Evolutionary conservation across 2,888 invertebrate genomes (phyloP), one percentile per base, ranked within the genome.

Genomic region (Phymatocera aterrima): DNA sequence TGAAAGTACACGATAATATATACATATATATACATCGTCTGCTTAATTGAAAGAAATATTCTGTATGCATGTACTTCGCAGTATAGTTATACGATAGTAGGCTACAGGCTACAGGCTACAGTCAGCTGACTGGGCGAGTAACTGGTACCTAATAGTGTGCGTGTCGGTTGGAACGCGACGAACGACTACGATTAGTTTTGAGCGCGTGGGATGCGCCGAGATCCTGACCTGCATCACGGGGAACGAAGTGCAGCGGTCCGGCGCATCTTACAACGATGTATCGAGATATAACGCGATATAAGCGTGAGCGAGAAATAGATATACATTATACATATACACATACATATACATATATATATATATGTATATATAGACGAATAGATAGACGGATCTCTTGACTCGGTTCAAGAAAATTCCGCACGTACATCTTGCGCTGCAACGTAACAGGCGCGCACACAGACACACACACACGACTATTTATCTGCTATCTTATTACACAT

Each of bases 221-320:
- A 81, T 83, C 83, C 85, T 85, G 85, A 85, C 85, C 85, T 85
- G 85, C 85, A 83, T 83, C 81, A 85, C 79, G 79, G 79, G 79
- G 51, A 51, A 68, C 34, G 68, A n/a, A 68, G 43, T 43, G 21
- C 65, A 40, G n/a, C 37, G 24, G 31, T 31, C 70, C 79, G 68
- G 57, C 60, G 78, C n/a, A 43, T n/a, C 54, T 8, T 54, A 18
- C 21, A 8, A 18, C 18, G 15, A 18, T 18, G 18, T 2, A 18
- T 54, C 18, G 18, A 18, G 8, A 18, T 5, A 18, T 54, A 18
- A 8, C n/a, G n/a, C n/a, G n/a, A n/a, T n/a, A n/a, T n/a, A n/a
- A n/a, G n/a, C n/a, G n/a, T n/a, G n/a, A n/a, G n/a, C n/a, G n/a
- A n/a, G n/a, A n/a, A n/a, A n/a, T n/a, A n/a, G n/a, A n/a, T n/a